Evolutionary conservation across 2,113 vertebrate genomes (phyloP), one percentile per base, ranked within the genome.

Genomic region (Antennarius striatus): DNA sequence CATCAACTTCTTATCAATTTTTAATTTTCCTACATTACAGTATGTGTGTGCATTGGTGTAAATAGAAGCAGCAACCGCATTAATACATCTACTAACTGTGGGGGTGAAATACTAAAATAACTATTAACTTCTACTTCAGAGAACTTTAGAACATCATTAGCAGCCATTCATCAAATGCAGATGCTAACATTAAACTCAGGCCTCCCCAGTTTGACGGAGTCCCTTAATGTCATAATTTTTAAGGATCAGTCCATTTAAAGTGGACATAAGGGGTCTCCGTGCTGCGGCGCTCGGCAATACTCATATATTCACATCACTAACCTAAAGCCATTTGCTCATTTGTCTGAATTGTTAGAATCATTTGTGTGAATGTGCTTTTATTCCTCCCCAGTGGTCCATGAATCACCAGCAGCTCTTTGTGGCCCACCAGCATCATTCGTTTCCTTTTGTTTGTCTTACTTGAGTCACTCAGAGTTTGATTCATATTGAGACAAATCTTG

Each of bases 331-430:
- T 89, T 88, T 87, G 79, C 83, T 86, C 84, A 82, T 86, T 89
- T 91, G 75, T 90, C 67, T 89, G 68, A 83, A 78, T 88, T 88
- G 88, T 81, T 83, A 28, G 72, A 79, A 83, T 87, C 75, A 89
- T 89, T 89, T 91, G 85, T 79, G 82, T 73, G 84, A 90, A 88
- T 86, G 83, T 72, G 72, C 77, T 80, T 88, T 89, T 91, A 83
- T 88, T 50, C 71, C 71, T 89, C 90, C 77, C 81, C 62, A 71
- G 85, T 77, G 82, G 74, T 80, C 56, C 71, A 84, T 89, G 83
- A 88, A 91, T 91, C 82, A 83, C 69, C 60, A 68, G 70, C 69
- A 77, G 74, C 82, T 84, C 72, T 87, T 89, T 85, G 77, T 80
- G 71, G 83, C 63, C 79, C 67, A 68, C 58, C 80, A 60, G 52